A percentile compares a stretch with the other conserved stretches of the same genome.
These are phyloP conservation scores for Listronotus oregonensis DNA, from an alignment of 1,140 invertebrate genomes.

Conservation along the genomic window DNA sequence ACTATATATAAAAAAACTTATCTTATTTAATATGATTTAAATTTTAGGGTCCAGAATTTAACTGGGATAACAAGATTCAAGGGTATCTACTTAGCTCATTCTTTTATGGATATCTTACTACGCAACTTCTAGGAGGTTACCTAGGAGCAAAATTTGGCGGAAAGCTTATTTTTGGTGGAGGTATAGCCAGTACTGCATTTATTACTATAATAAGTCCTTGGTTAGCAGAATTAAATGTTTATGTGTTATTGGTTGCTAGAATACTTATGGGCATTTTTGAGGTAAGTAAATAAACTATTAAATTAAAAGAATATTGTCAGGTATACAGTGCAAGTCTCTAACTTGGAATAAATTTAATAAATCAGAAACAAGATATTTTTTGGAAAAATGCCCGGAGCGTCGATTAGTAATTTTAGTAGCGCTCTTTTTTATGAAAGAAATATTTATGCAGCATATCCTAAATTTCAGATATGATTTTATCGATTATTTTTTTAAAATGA, in stretches of 20 bases:
- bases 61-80: conserved; percentile 78
- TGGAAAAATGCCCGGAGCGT: too few species aligned
- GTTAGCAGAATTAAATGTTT: conserved; percentile 72
- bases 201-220: conserved; percentile 82
- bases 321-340: too few species aligned
- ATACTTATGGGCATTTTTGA: conserved; percentile 92
- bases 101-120: conserved; percentile 81
- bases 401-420: too few species aligned
- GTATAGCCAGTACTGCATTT: conserved; percentile 79
- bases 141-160: conserved; percentile 63
- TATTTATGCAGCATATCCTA: too few species aligned
- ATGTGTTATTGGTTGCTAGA: conserved; percentile 72
- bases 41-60: conserved; percentile 65
- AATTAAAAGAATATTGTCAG: too few species aligned
- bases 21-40: neutral
- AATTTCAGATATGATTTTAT: too few species aligned
- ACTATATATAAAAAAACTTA: too few species aligned
- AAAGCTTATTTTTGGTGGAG: conserved; percentile 74
- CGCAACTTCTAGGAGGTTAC: conserved; percentile 68
- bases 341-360: too few species aligned
- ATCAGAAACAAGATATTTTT: too few species aligned
- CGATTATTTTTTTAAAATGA: too few species aligned
- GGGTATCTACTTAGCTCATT: conserved; percentile 85
- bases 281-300: too few species aligned
- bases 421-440: too few species aligned